phyloP scores from a whole-genome alignment of 2,113 vertebrate species.

The Rynchops niger region DNA sequence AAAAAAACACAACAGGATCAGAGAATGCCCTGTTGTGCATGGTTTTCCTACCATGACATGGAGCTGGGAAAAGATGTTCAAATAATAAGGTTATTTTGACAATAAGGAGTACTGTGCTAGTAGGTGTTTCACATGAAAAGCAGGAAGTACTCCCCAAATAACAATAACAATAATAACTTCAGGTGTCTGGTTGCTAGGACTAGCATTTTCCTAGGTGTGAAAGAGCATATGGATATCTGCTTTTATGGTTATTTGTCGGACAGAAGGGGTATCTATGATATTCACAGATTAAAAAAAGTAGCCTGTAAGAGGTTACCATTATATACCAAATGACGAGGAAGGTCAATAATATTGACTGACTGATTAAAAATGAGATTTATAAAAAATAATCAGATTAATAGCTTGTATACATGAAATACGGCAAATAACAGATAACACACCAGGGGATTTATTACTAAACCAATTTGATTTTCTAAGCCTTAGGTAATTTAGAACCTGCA shows the following conservation, averaged over 20 bases:
- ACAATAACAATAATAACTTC: background rate
- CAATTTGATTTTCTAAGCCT: conserved; percentile 26
- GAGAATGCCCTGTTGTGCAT: background rate
- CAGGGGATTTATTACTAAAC: conserved; percentile 45
- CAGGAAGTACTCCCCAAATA: background rate
- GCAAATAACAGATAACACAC: conserved; percentile 30
- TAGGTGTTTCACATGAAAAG: background rate
- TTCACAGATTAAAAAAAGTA: background rate
- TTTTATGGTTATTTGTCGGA: background rate
- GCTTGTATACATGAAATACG: background rate
- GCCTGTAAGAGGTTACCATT: background rate
- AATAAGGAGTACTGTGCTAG: background rate
- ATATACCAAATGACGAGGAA: background rate
- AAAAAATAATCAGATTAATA: conserved; percentile 18
- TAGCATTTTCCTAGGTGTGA: background rate
- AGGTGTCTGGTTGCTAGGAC: background rate
- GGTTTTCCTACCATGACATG: background rate
- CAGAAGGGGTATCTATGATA: background rate
- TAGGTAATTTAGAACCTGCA: conserved; percentile 31
- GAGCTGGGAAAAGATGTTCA: background rate
- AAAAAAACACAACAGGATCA: background rate
- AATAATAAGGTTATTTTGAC: background rate
- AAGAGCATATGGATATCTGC: background rate
- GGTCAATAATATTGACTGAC: background rate
- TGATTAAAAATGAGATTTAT: conserved; percentile 24